A percentile compares a stretch with the other conserved stretches of the same genome.
These are phyloP conservation scores for Nixonia krombeini DNA, from an alignment of 1,140 invertebrate genomes.

Conservation along the genomic window DNA sequence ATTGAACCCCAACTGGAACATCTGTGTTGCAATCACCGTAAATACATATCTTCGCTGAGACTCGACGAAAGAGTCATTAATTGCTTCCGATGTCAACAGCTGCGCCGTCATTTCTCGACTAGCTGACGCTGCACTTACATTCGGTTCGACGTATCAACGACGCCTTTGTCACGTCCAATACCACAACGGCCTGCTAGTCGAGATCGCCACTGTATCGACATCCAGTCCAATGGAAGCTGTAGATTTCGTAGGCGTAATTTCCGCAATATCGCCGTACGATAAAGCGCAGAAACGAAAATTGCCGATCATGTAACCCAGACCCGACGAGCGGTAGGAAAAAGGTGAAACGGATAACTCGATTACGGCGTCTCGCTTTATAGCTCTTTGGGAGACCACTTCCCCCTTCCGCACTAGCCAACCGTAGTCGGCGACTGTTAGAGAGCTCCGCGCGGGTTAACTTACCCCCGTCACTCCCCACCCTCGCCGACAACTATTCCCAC, in stretches of 20 bases:
- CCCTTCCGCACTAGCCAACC: too few relatives aligned
- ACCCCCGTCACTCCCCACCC: constrained; percentile 29
- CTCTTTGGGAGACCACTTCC: constrained; percentile 39
- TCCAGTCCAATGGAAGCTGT: too few relatives aligned
- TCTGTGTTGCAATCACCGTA: constrained; percentile 66
- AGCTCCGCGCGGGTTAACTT: constrained; percentile 53
- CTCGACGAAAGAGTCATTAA: constrained; percentile 47
- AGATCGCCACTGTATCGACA: too few relatives aligned
- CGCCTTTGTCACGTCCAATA: too few relatives aligned
- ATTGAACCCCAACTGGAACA: constrained; percentile 48
- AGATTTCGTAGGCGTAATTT: too few relatives aligned
- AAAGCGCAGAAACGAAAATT: too few relatives aligned
- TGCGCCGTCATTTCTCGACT: constrained; percentile 37
- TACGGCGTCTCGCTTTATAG: constrained; percentile 51
- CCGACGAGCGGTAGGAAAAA: constrained; percentile 1
- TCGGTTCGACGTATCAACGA: too few relatives aligned
- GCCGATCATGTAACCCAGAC: too few relatives aligned
- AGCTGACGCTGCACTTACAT: too few relatives aligned
- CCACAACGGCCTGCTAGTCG: too few relatives aligned
- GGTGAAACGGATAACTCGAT: constrained; percentile 46
- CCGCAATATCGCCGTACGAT: too few relatives aligned
- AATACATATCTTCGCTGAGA: constrained; percentile 51
- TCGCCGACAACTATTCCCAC: constrained; percentile 29
- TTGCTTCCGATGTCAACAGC: constrained; percentile 47
- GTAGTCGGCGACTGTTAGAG: constrained; percentile 47